Evolutionary conservation across 2,797 vertebrate species (phyloP).

Genomic region (Tachyglossus aculeatus): DNA sequence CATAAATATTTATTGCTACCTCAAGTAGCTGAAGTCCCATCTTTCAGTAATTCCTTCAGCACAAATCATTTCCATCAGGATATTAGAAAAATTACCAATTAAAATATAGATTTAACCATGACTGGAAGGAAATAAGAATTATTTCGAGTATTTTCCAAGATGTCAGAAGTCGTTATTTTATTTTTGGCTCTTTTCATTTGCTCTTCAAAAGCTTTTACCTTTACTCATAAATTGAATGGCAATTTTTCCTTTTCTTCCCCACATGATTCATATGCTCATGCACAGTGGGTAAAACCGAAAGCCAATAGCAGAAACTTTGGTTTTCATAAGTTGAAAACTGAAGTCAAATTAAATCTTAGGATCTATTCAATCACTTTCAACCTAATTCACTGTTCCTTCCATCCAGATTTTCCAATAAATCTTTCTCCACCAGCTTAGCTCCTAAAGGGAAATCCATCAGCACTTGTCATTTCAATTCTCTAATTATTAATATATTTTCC

Average conservation of each 20-base stretch:
- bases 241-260: constrained; percentile 28
- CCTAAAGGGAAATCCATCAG: not conserved
- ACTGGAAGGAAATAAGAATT: constrained; percentile 31
- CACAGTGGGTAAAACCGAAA: constrained; percentile 1
- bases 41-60: constrained; percentile 34
- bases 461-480: not conserved
- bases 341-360: constrained; percentile 10
- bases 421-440: not conserved
- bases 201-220: too few relatives aligned
- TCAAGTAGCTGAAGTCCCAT: constrained; percentile 30
- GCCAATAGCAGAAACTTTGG: not conserved
- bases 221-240: constrained; percentile 7
- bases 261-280: constrained; percentile 12
- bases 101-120: constrained; percentile 28
- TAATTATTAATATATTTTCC: too few relatives aligned
- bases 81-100: constrained; percentile 35
- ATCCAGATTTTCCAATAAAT: not conserved
- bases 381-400: constrained; percentile 1
- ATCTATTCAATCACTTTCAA: constrained; percentile 1
- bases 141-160: constrained; percentile 25
- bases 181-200: constrained; percentile 24
- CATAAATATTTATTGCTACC: constrained; percentile 56
- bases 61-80: constrained; percentile 27
- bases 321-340: not conserved
- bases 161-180: constrained; percentile 32